Evolutionary conservation across 2,888 invertebrate genomes (phyloP), one percentile per base, ranked within the genome.

Genomic region (Cheilosia impressa): DNA sequence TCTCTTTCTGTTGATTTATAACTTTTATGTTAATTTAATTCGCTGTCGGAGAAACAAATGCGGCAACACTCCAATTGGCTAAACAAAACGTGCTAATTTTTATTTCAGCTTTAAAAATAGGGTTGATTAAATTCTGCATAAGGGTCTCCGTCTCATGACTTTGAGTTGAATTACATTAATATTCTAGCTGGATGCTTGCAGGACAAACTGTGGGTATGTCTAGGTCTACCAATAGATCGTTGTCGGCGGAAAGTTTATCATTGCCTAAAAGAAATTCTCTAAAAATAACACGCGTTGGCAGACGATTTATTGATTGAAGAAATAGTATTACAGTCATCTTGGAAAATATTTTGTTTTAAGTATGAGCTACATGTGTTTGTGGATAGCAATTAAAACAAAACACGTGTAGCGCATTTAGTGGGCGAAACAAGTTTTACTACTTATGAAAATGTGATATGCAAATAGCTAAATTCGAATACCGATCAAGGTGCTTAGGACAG

Each of bases 11-110:
- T 75, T 41, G 60, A 72, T 63, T 81, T 69, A 68, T 68, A 71
- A 47, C 19, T 47, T 78, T 78, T 65, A 79, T 84, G 83, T 79
- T 79, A 79, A 84, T 84, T 84, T 65, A 68, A 73, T 69, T 78
- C 55, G 55, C 43, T 68, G 10, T 31, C 43, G 50, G 60, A 68
- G 45, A 72, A 69, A 69, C 45, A 52, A 68, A 80, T 73, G 68
- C 53, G 65, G 41, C 62, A 53, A 52, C 43, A 52, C 68, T 63
- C 62, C 62, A 81, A 81, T 81, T 81, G 52, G 52, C 55, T 69
- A 68, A 69, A 69, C 52, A 24, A 24, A 52, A 69, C 73, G 66
- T 81, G 81, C 79, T 69, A 84, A 84, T 79, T 83, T 69, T 65
- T 38, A 13, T 17, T 13, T 15, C 15, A n/a, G 50, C 17, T 24